Percentiles rank a stretch among this genome's conserved stretches.
Evolutionary conservation across 2,797 vertebrate species (phyloP).

Genomic region (Propithecus perrieri): DNA sequence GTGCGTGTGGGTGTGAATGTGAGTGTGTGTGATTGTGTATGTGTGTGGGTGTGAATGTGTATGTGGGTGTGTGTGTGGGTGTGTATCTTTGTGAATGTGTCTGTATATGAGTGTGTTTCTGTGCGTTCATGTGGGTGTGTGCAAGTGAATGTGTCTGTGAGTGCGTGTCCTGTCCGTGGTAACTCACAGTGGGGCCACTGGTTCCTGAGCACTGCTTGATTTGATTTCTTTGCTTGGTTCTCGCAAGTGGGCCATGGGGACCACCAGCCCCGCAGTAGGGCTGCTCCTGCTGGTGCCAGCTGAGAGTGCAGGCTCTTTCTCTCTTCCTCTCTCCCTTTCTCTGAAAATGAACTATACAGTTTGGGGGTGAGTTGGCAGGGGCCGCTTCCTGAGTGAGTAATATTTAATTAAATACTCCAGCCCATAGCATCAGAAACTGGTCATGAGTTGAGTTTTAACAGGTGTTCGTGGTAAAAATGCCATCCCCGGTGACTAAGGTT

Average conservation of each 20-base stretch:
- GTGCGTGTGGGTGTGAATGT: too few relatives aligned
- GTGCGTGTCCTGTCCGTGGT: too few relatives aligned
- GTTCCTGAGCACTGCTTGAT: not conserved
- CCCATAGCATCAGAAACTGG: constrained; percentile 67
- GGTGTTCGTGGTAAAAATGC: constrained; percentile 66
- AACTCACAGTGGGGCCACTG: not conserved
- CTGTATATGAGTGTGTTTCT: not conserved
- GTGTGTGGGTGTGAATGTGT: not conserved
- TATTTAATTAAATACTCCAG: constrained; percentile 76
- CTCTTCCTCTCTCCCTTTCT: not conserved
- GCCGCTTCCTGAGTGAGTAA: constrained; percentile 80
- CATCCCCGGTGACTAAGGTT: constrained; percentile 45
- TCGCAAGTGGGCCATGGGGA: not conserved
- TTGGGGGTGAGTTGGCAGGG: constrained; percentile 74
- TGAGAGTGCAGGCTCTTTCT: not conserved
- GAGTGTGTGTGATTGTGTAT: not conserved
- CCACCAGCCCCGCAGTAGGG: too few relatives aligned
- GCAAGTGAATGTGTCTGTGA: not conserved
- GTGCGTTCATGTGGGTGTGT: too few relatives aligned
- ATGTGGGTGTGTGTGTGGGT: not conserved
- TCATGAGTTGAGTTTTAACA: constrained; percentile 77
- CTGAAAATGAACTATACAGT: constrained; percentile 43
- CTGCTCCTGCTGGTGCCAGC: not conserved
- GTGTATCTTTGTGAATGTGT: not conserved
- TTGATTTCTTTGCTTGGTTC: not conserved